A percentile compares a stretch with the other conserved stretches of the same genome.
Conservation (phyloP, 2,888 invertebrate genomes). For the Chouioia cunea region DNA sequence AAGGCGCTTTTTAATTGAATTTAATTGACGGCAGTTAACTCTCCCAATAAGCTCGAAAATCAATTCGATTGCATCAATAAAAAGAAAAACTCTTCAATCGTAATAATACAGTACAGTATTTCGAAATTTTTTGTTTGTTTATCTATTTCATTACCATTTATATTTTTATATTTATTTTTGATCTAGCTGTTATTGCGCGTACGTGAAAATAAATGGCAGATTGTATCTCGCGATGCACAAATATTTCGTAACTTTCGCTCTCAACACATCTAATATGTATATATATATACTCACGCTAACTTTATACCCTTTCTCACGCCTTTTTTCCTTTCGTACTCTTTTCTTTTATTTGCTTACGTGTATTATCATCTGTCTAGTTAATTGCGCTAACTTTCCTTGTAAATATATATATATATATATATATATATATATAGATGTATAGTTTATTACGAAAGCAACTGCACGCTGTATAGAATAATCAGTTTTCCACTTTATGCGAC, state of each 20-base stretch:
- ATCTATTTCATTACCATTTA: neutral
- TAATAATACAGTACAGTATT: too few relatives aligned
- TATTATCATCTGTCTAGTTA: conserved; percentile 32
- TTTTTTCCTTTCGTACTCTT: conserved; percentile 13
- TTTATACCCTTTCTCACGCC: conserved; percentile 30
- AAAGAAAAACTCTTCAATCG: too few relatives aligned
- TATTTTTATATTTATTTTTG: neutral
- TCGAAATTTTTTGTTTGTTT: too few relatives aligned
- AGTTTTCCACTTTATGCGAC: conserved; percentile 20
- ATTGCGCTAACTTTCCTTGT: conserved; percentile 35
- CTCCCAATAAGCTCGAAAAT: too few relatives aligned
- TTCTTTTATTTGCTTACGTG: conserved; percentile 17
- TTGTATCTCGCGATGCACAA: conserved; percentile 25
- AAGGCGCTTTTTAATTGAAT: too few relatives aligned
- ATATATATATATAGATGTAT: conserved; percentile 35
- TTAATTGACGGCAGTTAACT: too few relatives aligned
- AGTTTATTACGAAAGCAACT: conserved; percentile 45
- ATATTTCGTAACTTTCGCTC: conserved; percentile 5
- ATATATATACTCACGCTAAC: conserved; percentile 17
- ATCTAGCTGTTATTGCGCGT: neutral
- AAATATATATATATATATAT: neutral
- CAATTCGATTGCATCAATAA: too few relatives aligned
- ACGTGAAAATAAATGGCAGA: conserved; percentile 14
- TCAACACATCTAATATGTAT: neutral
- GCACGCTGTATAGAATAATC: conserved; percentile 41